These are phyloP conservation scores for Nibea coibor DNA, from an alignment of 2,113 vertebrate genomes.

Conservation along the genomic window DNA sequence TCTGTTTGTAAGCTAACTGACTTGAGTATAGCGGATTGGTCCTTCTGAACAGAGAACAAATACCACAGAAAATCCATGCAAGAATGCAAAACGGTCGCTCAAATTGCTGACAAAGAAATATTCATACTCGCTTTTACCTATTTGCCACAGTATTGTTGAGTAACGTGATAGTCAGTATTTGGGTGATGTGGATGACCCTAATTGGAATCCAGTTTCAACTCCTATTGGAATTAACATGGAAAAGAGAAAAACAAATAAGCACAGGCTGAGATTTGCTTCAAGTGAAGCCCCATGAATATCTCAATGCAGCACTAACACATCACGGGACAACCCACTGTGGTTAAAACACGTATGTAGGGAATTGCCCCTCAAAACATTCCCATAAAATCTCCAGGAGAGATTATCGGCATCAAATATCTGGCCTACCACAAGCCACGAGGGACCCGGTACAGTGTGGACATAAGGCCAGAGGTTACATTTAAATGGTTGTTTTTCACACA, in stretches of 20 bases:
- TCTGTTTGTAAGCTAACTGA: neutral
- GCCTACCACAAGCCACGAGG: constrained; percentile 43
- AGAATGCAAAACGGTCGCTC: neutral
- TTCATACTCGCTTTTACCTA: neutral
- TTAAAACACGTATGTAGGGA: constrained; percentile 20
- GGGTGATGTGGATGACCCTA: neutral
- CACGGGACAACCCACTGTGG: constrained; percentile 3
- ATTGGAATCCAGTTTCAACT: no score
- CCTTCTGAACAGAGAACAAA: neutral
- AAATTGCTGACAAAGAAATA: neutral
- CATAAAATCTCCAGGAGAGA: constrained; percentile 67
- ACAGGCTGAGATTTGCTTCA: neutral
- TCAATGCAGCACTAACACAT: constrained; percentile 5
- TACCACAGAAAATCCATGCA: no score
- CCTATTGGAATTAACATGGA: neutral
- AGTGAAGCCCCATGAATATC: neutral
- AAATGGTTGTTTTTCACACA: constrained; percentile 55
- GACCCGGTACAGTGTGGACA: constrained; percentile 49
- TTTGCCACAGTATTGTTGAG: neutral
- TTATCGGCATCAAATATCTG: constrained; percentile 62
- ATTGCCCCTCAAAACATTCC: constrained; percentile 45
- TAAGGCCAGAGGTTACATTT: constrained; percentile 48
- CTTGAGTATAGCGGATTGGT: neutral
- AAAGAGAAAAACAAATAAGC: neutral
- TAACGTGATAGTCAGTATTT: neutral